These are phyloP conservation scores for Archivesica marissinica DNA, from an alignment of 1,140 invertebrate species.

Conservation along the genomic window DNA sequence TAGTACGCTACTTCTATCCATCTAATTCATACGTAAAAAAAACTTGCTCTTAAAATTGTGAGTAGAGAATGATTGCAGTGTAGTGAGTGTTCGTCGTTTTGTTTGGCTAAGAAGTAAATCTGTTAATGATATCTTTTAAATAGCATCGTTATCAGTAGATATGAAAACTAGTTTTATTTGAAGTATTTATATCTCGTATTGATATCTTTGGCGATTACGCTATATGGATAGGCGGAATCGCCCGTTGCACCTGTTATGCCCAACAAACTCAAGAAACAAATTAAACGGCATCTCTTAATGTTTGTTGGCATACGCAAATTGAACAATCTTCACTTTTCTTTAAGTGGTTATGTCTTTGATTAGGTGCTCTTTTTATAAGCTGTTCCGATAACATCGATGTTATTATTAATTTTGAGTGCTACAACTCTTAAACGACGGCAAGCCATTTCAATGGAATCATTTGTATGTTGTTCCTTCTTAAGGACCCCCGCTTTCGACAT, in stretches of 20 bases:
- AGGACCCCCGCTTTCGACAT: constrained; percentile 4
- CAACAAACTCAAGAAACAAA: constrained; percentile 10
- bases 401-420: constrained; percentile 32
- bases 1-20: no score
- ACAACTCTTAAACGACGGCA: constrained; percentile 22
- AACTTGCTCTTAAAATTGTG: no score
- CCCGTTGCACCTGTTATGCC: constrained; percentile 33
- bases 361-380: constrained; percentile 36
- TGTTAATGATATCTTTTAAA: constrained; percentile 50
- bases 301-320: constrained; percentile 26
- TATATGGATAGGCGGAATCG: constrained; percentile 22
- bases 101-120: constrained; percentile 14
- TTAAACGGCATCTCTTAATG: constrained; percentile 28
- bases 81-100: neutral
- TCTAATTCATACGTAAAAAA: no score
- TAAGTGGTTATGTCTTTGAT: constrained; percentile 34
- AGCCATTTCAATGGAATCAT: constrained; percentile 8
- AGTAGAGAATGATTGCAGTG: no score
- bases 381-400: constrained; percentile 16
- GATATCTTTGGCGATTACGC: constrained; percentile 11
- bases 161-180: constrained; percentile 41
- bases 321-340: constrained; percentile 45
- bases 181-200: constrained; percentile 22
- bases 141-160: constrained; percentile 5
- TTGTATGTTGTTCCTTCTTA: constrained; percentile 5